These are phyloP conservation scores for Clusia tigrina DNA, from an alignment of 2,888 invertebrate species.

Conservation along the genomic window DNA sequence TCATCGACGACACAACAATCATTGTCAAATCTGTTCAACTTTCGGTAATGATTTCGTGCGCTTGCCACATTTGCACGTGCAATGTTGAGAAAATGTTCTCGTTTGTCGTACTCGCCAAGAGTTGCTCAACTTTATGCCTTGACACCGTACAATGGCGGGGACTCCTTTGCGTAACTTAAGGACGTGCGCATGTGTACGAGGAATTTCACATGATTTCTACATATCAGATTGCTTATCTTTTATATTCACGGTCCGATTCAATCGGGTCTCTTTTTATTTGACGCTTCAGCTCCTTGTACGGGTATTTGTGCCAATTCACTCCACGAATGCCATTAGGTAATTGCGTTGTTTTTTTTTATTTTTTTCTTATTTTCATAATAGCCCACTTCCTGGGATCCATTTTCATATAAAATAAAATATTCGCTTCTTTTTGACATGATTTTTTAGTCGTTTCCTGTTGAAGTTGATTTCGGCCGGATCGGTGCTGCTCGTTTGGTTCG, in stretches of 20 bases:
- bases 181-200: conserved; percentile 38
- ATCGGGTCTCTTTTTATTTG: conserved; percentile 37
- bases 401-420: conserved; percentile 27
- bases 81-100: not conserved
- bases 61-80: conserved; percentile 8
- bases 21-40: not conserved
- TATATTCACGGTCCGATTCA: conserved; percentile 36
- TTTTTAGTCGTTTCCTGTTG: conserved; percentile 59
- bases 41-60: not conserved
- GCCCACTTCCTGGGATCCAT: conserved; percentile 58
- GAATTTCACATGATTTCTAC: conserved; percentile 51
- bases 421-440: conserved; percentile 51
- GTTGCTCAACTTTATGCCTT: conserved; percentile 60
- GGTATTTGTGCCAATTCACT: conserved; percentile 14
- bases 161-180: conserved; percentile 42
- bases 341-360: conserved; percentile 30
- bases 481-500: not conserved
- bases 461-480: conserved; percentile 30
- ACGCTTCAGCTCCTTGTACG: conserved; percentile 29
- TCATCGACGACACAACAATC: conserved; percentile 28
- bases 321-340: conserved; percentile 18
- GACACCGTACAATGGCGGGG: conserved; percentile 36
- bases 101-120: conserved; percentile 28
- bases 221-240: conserved; percentile 59
- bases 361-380: conserved; percentile 41